Percentiles rank a stretch among this genome's conserved stretches.
Conservation (phyloP, 2,797 vertebrate species). For the Cephalopachus bancanus region DNA sequence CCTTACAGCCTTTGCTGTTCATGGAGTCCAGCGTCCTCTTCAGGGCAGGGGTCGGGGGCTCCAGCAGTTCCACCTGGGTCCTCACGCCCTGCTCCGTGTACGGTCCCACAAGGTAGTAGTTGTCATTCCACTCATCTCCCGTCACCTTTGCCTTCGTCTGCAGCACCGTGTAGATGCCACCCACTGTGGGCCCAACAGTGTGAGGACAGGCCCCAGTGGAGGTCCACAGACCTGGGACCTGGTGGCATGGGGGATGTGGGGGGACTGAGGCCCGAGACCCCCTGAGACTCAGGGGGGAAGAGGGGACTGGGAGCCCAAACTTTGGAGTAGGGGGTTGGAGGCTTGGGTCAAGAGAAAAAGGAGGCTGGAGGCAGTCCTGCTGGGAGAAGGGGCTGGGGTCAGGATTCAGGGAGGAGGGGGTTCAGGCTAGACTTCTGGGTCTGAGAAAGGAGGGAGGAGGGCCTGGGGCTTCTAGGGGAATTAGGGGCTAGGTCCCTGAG, state of each 20-base stretch:
- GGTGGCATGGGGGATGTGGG: neutral
- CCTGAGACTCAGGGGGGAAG: neutral
- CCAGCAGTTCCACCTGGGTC: conserved; percentile 97
- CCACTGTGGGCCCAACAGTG: conserved; percentile 89
- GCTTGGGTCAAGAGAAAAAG: neutral
- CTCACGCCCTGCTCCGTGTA: conserved; percentile 96
- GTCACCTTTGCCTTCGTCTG: conserved; percentile 98
- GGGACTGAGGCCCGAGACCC: neutral
- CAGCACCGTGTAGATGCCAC: conserved; percentile 98
- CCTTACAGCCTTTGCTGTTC: conserved; percentile 97
- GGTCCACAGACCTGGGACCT: neutral
- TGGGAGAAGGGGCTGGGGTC: neutral
- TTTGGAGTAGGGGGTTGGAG: neutral
- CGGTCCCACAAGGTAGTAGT: conserved; percentile 96
- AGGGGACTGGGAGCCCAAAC: neutral
- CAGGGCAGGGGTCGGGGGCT: conserved; percentile 92
- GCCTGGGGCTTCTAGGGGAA: neutral
- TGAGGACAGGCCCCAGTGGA: conserved; percentile 6
- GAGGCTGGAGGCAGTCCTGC: neutral
- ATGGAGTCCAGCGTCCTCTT: conserved; percentile 95
- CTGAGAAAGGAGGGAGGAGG: neutral
- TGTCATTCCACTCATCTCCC: conserved; percentile 96
- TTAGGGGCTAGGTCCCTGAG: neutral
- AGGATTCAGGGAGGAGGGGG: neutral
- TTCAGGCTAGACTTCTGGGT: neutral